Percentiles rank a stretch among this genome's conserved stretches.
These are phyloP conservation scores for Nephotettix cincticeps DNA, from an alignment of 1,140 invertebrate genomes.

Conservation along the genomic window DNA sequence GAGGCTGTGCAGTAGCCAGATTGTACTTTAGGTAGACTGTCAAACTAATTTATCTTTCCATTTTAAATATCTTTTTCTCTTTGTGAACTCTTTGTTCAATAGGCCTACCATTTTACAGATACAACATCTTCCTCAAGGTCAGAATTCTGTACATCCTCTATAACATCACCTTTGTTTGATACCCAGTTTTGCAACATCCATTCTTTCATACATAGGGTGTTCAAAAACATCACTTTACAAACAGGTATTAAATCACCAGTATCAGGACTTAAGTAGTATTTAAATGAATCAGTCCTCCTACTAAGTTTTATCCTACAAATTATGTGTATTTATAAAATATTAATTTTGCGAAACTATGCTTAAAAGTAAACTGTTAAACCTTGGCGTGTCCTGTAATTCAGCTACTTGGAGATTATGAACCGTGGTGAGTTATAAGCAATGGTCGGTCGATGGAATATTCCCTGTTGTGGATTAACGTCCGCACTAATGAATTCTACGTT, in stretches of 20 bases:
- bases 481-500: too few relatives aligned
- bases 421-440: too few relatives aligned
- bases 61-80: constrained; percentile 10
- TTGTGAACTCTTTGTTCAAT: neutral
- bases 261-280: constrained; percentile 20
- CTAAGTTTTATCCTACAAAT: too few relatives aligned
- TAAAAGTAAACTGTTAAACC: too few relatives aligned
- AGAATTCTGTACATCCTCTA: neutral
- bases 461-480: too few relatives aligned
- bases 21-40: constrained; percentile 11
- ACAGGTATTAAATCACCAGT: constrained; percentile 24
- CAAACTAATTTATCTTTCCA: constrained; percentile 9
- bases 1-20: constrained; percentile 2
- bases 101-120: neutral
- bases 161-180: neutral
- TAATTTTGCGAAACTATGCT: too few relatives aligned
- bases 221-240: constrained; percentile 31
- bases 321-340: too few relatives aligned
- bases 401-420: too few relatives aligned
- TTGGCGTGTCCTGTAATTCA: too few relatives aligned
- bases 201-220: constrained; percentile 29
- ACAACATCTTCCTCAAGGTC: neutral
- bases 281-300: constrained; percentile 11
- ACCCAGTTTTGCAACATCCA: constrained; percentile 32
- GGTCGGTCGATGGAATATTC: too few relatives aligned